Evolutionary conservation across 1,140 invertebrate genomes (phyloP), one percentile per base, ranked within the genome.

Genomic region (Apis cerana): DNA sequence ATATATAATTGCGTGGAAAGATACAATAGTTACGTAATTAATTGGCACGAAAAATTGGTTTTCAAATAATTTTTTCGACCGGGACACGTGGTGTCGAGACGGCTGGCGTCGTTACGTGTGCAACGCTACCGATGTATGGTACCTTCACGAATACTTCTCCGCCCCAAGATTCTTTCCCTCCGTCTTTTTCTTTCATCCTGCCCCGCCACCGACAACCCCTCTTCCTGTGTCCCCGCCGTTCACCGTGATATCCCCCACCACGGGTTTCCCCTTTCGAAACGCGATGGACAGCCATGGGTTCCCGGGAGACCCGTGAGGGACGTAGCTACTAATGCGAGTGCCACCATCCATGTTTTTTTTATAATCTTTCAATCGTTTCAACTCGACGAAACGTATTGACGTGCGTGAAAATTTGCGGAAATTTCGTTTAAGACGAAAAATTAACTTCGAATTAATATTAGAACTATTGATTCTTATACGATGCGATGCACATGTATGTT

Each of bases 1-100:
- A n/a, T 19, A 15, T 27, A n/a, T 12, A 5, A 23, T 1, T 23
- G 17, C 7, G 8, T 0, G 1, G 21, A 2, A 21, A 52, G 23
- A 50, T 13, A n/a, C n/a, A 19, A 27, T 27, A 23, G 19, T 9
- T 13, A 11, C 10, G 50, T 33, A 2, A 11, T 19, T 27, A 1
- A 13, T 17, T 21, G 9, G 17, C 12, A 0, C 19, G 23, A 11
- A 2, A 48, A 48, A 48, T 82, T 15, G n/a, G 9, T 77, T 78
- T 43, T 23, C 54, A 1, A 48, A 10, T 7, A 33, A 69, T 17
- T 80, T 76, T 68, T 65, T 61, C 72, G 23, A 43, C 19, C 21
- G 58, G 75, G 76, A 83, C 88, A 89, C 89, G 88, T 89, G 88
- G 85, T 87, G 85, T 89, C 72, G 78, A 65, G 81, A 87, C 88